Percentiles rank a stretch among this genome's conserved stretches.
These are phyloP conservation scores for Anoplius nigerrimus DNA, from an alignment of 2,888 invertebrate genomes.

Conservation along the genomic window DNA sequence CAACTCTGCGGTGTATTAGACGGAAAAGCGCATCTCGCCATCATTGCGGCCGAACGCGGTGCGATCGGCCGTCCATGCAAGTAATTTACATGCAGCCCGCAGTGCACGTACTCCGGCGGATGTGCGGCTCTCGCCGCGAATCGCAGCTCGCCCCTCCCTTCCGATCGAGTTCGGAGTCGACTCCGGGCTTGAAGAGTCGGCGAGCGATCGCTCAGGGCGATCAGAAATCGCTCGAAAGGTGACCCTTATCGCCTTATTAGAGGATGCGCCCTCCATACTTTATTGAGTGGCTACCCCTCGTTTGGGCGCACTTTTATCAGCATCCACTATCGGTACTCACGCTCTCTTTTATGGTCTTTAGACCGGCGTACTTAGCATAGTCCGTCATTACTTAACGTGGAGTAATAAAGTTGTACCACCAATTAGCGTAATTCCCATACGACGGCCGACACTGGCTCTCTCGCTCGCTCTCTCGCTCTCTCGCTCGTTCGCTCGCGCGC, in stretches of 20 bases:
- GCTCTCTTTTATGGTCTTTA: conserved; percentile 64
- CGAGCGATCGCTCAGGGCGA: conserved; percentile 32
- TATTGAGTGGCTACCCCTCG: conserved; percentile 55
- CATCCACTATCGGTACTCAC: conserved; percentile 54
- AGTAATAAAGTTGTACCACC: conserved; percentile 70
- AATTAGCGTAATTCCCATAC: conserved; percentile 59
- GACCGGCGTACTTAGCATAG: conserved; percentile 56
- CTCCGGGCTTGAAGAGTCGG: not conserved
- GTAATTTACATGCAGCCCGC: conserved; percentile 31
- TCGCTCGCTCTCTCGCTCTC: not conserved
- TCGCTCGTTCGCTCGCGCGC: not conserved
- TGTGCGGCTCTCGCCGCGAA: conserved; percentile 42
- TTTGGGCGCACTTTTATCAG: conserved; percentile 56
- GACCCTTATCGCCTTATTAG: conserved; percentile 70
- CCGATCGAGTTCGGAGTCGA: not conserved
- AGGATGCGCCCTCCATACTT: conserved; percentile 61
- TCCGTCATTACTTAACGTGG: conserved; percentile 67
- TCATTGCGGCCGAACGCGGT: not conserved
- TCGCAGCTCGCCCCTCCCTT: conserved; percentile 57
- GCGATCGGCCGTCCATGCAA: conserved; percentile 17
- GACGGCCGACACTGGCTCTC: not conserved
- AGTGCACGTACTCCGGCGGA: conserved; percentile 29
- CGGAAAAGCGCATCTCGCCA: too few relatives aligned
- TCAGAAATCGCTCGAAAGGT: conserved; percentile 59
- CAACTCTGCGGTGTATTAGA: too few relatives aligned